Conservation (phyloP, 2,888 invertebrate genomes). For the Agrochola litura region DNA sequence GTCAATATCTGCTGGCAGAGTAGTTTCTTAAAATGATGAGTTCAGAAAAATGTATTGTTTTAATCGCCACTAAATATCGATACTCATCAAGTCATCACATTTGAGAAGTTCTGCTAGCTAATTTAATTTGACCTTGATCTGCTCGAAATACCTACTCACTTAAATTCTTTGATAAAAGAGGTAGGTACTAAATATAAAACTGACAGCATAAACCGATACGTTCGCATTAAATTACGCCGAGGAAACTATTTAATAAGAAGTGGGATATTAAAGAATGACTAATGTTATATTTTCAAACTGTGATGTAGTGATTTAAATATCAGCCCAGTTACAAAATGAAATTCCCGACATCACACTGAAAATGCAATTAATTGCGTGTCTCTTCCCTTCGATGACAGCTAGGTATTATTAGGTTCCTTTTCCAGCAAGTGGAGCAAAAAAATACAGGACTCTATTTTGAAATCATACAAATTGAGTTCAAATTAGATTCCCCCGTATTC, state of each 20-base stretch:
- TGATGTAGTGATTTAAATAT: constrained; percentile 29
- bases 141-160: background rate
- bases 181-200: constrained; percentile 2
- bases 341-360: background rate
- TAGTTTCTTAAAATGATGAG: background rate
- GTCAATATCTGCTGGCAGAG: background rate
- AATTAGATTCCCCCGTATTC: background rate
- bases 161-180: background rate
- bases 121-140: background rate
- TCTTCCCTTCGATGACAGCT: background rate
- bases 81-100: background rate
- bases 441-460: constrained; percentile 2
- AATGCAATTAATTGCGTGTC: background rate
- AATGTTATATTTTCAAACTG: constrained; percentile 37
- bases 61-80: background rate
- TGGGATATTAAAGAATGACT: constrained; percentile 32
- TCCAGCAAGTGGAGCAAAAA: background rate
- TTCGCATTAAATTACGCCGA: constrained; percentile 8
- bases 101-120: background rate
- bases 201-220: constrained; percentile 25
- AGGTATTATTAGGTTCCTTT: background rate
- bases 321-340: constrained; percentile 10
- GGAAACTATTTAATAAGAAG: constrained; percentile 29
- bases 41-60: background rate
- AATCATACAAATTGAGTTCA: background rate